Conservation (phyloP, 2,888 invertebrate species). For the Caenorhabditis imperialis region DNA sequence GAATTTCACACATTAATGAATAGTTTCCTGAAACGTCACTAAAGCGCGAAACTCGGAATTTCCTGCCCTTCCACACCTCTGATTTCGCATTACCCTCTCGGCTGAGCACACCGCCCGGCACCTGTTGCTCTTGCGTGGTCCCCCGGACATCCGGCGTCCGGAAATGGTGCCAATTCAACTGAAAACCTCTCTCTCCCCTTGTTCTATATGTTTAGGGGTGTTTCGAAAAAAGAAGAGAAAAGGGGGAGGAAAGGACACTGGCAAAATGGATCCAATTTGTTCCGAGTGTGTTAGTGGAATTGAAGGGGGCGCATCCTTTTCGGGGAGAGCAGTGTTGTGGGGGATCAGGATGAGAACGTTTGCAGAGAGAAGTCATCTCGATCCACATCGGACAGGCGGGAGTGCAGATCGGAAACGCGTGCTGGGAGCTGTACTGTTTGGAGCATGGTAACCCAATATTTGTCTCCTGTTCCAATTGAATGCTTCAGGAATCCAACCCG, state of each 20-base stretch:
- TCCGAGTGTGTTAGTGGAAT: not conserved
- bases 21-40: too few species aligned
- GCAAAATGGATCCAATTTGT: slow-evolving; percentile 16
- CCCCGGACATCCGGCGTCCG: slow-evolving; percentile 23
- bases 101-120: slow-evolving; percentile 20
- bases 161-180: slow-evolving; percentile 36
- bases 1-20: too few species aligned
- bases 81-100: not conserved
- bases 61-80: too few species aligned
- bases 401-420: slow-evolving; percentile 80
- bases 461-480: too few species aligned
- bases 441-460: too few species aligned
- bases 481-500: slow-evolving; percentile 80
- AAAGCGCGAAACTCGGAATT: too few species aligned
- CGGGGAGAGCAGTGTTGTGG: not conserved
- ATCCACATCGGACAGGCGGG: slow-evolving; percentile 76
- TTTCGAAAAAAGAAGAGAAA: not conserved
- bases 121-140: not conserved
- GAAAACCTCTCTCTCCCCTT: slow-evolving; percentile 9
- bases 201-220: not conserved
- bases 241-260: not conserved
- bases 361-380: slow-evolving; percentile 77
- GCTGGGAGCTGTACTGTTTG: slow-evolving; percentile 82
- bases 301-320: not conserved
- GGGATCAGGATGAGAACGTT: slow-evolving; percentile 5